Evolutionary conservation across 2,797 vertebrate genomes (phyloP), one percentile per base, ranked within the genome.

Genomic region (Sebastes nivosus): DNA sequence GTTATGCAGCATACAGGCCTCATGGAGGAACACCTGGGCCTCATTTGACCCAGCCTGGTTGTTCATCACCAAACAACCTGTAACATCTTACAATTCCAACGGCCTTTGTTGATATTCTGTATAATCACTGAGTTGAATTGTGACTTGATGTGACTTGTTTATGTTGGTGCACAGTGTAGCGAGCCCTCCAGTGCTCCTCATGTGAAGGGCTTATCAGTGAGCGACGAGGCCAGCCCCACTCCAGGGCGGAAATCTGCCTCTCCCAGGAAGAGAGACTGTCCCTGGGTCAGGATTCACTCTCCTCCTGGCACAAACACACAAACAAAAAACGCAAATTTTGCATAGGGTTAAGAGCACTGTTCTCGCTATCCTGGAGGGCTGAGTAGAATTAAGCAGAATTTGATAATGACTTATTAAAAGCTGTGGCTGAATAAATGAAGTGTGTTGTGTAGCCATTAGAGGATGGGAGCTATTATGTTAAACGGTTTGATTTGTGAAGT

Each of bases 331-430:
- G 30, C 66, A 75, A 18, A 85, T 82, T 79, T 89, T 79, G 70
- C 71, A 76, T 79, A 57, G 82, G 67, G 78, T 87, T 88, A 88
- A 83, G 65, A 32, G 55, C 81, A 50, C 88, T 85, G 29, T 76
- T 91, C 84, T 76, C 32, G 54, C 81, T 81, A 52, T 89, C 86
- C 93, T 91, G 65, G 76, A 82, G 87, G 92, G 88, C 87, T 91
- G 89, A 88, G 93, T 88, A 79, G 92, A 95, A 95, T 95, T 91
- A 95, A 93, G 83, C 90, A 74, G 89, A 87, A 95, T 89, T 94
- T 93, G 92, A 95, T 96, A 95, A 95, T 95, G 93, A 93, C 92
- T 94, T 95, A 94, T 95, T 94, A 94, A 94, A 92, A 94, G 91
- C 76, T 85, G 83, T 77, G 88, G 91, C 89, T 92, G 92, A 94